These are phyloP conservation scores for Pao palembangensis DNA, from an alignment of 2,113 vertebrate genomes.

Conservation along the genomic window DNA sequence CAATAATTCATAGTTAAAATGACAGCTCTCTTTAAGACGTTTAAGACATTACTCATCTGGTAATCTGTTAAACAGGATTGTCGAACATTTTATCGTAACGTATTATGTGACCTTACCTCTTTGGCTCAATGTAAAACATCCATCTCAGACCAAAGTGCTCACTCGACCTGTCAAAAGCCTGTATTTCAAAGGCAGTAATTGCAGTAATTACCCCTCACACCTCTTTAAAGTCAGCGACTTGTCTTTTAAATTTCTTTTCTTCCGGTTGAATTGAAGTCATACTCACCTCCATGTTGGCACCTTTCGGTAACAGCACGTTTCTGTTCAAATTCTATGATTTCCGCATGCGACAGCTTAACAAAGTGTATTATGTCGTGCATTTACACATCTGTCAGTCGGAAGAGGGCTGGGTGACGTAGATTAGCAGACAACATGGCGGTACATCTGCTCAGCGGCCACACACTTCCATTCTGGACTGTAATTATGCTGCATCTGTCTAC, in stretches of 20 bases:
- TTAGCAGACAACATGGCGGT: constrained; percentile 37
- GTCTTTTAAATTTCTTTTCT: no score
- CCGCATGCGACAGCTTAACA: neutral
- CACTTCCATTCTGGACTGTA: constrained; percentile 12
- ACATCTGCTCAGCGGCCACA: constrained; percentile 41
- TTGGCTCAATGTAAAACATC: neutral
- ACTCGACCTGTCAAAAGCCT: neutral
- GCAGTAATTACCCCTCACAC: neutral
- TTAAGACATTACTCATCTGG: neutral
- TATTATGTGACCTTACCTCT: neutral
- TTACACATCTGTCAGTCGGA: neutral
- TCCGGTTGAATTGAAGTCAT: no score
- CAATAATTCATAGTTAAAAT: neutral
- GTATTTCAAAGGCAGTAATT: neutral
- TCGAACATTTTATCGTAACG: neutral
- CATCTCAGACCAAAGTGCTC: neutral
- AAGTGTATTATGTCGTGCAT: neutral
- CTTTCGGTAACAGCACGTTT: no score
- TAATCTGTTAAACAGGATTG: neutral
- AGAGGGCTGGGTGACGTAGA: constrained; percentile 16
- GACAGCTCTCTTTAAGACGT: neutral
- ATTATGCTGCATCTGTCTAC: constrained; percentile 16
- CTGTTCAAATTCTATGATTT: no score
- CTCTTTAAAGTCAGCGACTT: neutral
- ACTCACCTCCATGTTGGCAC: no score